Percentiles rank a stretch among this genome's conserved stretches.
phyloP scores from a whole-genome alignment of 2,888 invertebrate species.

The Ypsolopha scabrella region DNA sequence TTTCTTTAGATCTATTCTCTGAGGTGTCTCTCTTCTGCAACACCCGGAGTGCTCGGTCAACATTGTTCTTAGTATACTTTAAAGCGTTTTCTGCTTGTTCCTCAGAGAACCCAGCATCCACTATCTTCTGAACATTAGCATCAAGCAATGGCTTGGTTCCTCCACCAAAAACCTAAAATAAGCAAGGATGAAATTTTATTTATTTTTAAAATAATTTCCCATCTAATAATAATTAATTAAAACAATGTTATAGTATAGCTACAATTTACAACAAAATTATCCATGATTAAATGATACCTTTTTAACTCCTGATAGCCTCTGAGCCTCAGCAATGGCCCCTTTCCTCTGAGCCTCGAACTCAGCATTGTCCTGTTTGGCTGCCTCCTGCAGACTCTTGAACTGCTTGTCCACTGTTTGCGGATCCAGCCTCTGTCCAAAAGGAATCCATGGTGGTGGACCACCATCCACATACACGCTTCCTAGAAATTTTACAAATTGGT shows the following conservation, averaged over 20 bases:
- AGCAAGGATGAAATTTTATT: slow-evolving; percentile 2
- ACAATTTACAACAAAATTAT: no score
- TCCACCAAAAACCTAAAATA: slow-evolving; percentile 70
- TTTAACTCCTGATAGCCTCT: slow-evolving; percentile 71
- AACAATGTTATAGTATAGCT: no score
- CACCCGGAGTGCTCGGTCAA: slow-evolving; percentile 77
- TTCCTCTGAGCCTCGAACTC: slow-evolving; percentile 92
- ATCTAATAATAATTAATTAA: no score
- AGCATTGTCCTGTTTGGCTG: slow-evolving; percentile 77
- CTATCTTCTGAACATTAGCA: slow-evolving; percentile 82
- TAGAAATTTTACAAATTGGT: slow-evolving; percentile 15
- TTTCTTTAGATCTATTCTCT: slow-evolving; percentile 54
- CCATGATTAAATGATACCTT: slow-evolving; percentile 45
- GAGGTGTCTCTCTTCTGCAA: slow-evolving; percentile 71
- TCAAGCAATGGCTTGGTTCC: slow-evolving; percentile 77
- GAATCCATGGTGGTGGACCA: slow-evolving; percentile 92
- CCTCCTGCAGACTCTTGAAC: slow-evolving; percentile 77
- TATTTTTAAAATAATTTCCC: not conserved
- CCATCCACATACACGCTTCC: slow-evolving; percentile 74
- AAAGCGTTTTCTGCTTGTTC: slow-evolving; percentile 83
- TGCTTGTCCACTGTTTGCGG: slow-evolving; percentile 71
- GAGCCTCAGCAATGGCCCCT: slow-evolving; percentile 90
- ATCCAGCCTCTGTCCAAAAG: slow-evolving; percentile 85
- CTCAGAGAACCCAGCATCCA: slow-evolving; percentile 82
- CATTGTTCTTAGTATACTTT: slow-evolving; percentile 77